Base-by-base conservation (phyloP, 2,113 vertebrate species). In the Seriola dumerili region DNA sequence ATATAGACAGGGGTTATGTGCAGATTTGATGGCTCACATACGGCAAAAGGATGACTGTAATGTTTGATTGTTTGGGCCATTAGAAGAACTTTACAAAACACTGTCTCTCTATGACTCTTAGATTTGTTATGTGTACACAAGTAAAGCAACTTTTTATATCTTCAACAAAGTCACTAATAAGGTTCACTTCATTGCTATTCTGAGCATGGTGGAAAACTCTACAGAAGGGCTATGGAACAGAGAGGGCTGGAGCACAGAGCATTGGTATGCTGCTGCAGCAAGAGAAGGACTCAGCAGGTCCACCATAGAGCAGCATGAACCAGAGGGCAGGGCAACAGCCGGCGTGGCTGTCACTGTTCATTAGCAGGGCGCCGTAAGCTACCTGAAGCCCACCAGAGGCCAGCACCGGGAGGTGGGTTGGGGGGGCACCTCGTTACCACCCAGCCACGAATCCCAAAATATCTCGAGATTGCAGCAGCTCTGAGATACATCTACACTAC, bases 331-430 rank as follows among this genome's bases (percentile, higher is more conserved):
- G 75, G 85, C 81, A 70, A 76, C 85, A 75, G 84, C 85, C 76
- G 59, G 84, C 69, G 62, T 65, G 81, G 72, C 87, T 94, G 91
- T 92, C 92, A 91, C 82, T 92, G 88, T 92, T 89, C 88, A 91
- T 94, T 94, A 93, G 88, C 81, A 52, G 81, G 67, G 62, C 29
- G 76, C 69, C 61, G 65, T 66, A 88, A 88, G 85, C 65, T 87
- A 82, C 68, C 85, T 76, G 76, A 74, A 82, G 76, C 80, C 78
- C 83, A 88, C 81, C 77, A 88, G 82, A 84, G 77, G 75, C 75
- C 76, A 63, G 63, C 44, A 61, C 40, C 4, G 61, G 38, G 17
- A 21, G 66, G 32, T 16, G 77, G 29, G 25, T 36, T 1, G 23
- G 32, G n/a, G 50, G 77, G 29, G 25, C 14, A 79, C 67, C 76